A percentile compares a stretch with the other conserved stretches of the same genome.
Evolutionary conservation across 2,797 vertebrate species (phyloP).

Genomic region (Myotis daubentonii): DNA sequence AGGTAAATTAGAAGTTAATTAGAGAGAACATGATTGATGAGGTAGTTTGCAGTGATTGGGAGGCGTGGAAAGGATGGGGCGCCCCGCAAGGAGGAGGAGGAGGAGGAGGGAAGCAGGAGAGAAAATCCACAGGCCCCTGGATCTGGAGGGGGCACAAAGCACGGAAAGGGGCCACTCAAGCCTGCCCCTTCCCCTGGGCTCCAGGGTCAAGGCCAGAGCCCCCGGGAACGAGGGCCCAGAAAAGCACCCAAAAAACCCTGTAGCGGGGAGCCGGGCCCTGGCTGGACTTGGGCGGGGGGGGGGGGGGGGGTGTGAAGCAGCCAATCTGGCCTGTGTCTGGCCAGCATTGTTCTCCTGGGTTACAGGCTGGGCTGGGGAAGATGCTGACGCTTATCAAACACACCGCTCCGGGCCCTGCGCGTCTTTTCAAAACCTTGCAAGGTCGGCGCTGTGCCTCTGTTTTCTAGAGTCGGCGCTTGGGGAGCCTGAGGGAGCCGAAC

Average conservation of each 20-base stretch:
- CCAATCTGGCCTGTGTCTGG: rapidly evolving
- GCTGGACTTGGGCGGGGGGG: neutral
- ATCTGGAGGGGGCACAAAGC: neutral
- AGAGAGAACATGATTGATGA: slow-evolving; percentile 86
- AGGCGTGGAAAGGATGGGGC: slow-evolving; percentile 73
- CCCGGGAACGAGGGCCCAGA: neutral
- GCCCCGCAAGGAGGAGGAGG: neutral
- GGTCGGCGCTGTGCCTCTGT: neutral
- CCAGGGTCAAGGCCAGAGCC: neutral
- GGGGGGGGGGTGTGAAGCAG: neutral
- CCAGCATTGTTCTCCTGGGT: rapidly evolving
- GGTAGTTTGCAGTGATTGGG: slow-evolving; percentile 72
- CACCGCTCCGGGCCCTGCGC: neutral
- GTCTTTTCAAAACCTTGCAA: neutral
- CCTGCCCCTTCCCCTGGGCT: neutral
- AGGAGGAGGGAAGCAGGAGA: neutral
- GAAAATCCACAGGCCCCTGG: neutral
- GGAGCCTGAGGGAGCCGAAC: neutral
- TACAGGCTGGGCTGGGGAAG: neutral
- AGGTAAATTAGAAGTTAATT: slow-evolving; percentile 88
- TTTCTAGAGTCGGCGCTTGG: neutral
- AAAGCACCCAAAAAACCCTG: neutral
- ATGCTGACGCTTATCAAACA: neutral
- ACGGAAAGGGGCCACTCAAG: neutral
- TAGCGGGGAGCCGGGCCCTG: neutral